Conservation (phyloP, 2,797 vertebrate species). For the Poeciliopsis paucimaculata region DNA sequence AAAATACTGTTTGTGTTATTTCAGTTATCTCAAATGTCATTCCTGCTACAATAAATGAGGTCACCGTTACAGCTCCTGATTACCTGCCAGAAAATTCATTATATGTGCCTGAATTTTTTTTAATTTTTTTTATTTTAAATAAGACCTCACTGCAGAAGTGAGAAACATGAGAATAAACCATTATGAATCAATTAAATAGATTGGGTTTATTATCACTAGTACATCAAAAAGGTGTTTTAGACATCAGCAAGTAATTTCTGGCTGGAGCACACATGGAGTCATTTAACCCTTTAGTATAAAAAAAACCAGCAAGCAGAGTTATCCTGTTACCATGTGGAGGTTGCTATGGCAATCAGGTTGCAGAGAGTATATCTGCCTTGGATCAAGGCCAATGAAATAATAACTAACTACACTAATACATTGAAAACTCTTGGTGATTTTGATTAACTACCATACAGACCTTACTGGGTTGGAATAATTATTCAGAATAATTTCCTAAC, state of each 20-base stretch:
- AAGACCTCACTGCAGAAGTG: neutral
- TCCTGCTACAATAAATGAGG: neutral
- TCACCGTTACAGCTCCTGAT: neutral
- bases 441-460: neutral
- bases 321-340: neutral
- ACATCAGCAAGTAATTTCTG: neutral
- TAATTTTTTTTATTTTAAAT: neutral
- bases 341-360: neutral
- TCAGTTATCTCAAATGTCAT: neutral
- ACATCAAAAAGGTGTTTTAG: neutral
- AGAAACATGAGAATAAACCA: no score
- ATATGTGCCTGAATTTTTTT: neutral
- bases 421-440: neutral
- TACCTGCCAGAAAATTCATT: neutral
- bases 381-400: neutral
- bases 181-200: no score
- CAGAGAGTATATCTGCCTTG: neutral
- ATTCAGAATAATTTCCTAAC: neutral
- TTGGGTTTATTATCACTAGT: neutral
- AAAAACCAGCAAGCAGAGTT: neutral
- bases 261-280: neutral
- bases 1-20: neutral
- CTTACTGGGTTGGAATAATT: neutral
- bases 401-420: neutral
- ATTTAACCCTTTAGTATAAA: neutral